phyloP scores from a whole-genome alignment of 2,888 invertebrate genomes.

The Drosophila conformis region DNA sequence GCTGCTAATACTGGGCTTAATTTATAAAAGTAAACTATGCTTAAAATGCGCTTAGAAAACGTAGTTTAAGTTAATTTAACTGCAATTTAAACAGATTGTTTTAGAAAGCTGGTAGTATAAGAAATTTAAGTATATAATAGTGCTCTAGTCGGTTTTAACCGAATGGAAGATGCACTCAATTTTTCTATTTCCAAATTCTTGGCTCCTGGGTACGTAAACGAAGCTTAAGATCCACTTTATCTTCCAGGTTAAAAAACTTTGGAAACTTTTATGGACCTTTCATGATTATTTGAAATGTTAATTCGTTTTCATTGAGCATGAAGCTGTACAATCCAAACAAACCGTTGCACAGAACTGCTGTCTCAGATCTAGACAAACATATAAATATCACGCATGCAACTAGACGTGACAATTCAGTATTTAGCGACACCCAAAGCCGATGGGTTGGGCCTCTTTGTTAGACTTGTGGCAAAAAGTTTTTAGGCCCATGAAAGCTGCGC shows the following conservation, averaged over 20 bases:
- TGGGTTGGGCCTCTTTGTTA: conserved; percentile 23
- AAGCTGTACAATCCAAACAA: conserved; percentile 8
- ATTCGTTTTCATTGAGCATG: not conserved
- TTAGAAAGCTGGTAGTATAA: not conserved
- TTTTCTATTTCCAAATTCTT: not conserved
- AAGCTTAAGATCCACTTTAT: not conserved
- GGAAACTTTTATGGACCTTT: not conserved
- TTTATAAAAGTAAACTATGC: not conserved
- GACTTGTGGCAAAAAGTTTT: conserved; percentile 50
- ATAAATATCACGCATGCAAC: conserved; percentile 19
- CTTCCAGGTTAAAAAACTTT: not conserved
- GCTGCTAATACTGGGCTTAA: not conserved
- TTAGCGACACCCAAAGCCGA: conserved; percentile 18
- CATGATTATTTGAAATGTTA: not conserved
- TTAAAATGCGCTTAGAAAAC: not conserved
- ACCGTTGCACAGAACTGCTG: not conserved
- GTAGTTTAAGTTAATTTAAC: not conserved
- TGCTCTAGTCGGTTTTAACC: not conserved
- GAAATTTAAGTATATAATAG: not conserved
- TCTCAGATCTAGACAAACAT: not conserved
- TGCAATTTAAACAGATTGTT: not conserved
- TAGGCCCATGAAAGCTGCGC: conserved; percentile 27
- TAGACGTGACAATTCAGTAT: conserved; percentile 51
- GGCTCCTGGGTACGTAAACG: not conserved
- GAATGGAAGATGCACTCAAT: not conserved